phyloP scores from a whole-genome alignment of 2,797 vertebrate species.

The Ambastaia sidthimunki region DNA sequence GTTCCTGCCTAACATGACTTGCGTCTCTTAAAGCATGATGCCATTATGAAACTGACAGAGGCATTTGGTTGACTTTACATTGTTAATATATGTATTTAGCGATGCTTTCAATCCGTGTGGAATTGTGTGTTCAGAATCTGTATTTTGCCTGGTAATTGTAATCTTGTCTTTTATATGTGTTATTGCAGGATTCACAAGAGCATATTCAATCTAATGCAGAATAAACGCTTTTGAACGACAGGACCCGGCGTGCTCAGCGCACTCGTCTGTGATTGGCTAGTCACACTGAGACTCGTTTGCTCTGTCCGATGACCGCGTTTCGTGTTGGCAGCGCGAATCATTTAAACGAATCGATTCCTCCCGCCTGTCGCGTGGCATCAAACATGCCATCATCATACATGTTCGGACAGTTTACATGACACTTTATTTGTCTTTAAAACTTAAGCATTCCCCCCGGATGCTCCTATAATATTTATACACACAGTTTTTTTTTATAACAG shows the following conservation, averaged over 20 bases:
- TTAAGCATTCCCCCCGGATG: too few species aligned
- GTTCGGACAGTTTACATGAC: too few species aligned
- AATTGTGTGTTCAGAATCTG: neutral
- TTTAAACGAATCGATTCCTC: neutral
- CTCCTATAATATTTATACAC: too few species aligned
- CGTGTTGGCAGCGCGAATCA: constrained; percentile 27
- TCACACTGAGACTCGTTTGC: constrained; percentile 20
- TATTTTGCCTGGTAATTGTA: neutral
- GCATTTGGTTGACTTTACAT: neutral
- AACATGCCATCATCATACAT: too few species aligned
- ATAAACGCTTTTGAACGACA: constrained; percentile 17
- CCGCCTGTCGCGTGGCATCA: too few species aligned
- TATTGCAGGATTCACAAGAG: too few species aligned
- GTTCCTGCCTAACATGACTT: constrained; percentile 21
- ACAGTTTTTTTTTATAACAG: too few species aligned
- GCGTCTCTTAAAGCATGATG: constrained; percentile 6
- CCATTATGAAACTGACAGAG: constrained; percentile 17
- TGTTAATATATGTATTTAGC: neutral
- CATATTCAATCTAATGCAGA: too few species aligned
- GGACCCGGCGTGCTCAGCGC: constrained; percentile 47
- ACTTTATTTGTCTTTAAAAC: too few species aligned
- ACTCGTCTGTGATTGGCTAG: constrained; percentile 49
- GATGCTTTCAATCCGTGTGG: neutral
- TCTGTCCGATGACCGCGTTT: constrained; percentile 45
- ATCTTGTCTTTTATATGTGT: too few species aligned